Percentiles rank a stretch among this genome's conserved stretches.
phyloP scores from a whole-genome alignment of 2,888 invertebrate species.

The Malthinus seriepunctatus region DNA sequence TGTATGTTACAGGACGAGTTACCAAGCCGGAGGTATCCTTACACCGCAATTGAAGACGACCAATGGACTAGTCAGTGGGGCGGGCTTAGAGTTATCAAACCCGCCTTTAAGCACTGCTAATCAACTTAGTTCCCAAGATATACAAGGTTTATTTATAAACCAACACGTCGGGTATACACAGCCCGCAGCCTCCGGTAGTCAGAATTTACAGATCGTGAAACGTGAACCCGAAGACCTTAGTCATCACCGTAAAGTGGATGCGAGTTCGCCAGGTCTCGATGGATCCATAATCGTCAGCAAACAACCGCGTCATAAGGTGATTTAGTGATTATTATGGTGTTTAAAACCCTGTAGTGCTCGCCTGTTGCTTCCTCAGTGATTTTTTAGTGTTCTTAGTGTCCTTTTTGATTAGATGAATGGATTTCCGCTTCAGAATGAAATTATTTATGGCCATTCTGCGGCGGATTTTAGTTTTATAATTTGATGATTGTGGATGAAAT shows the following conservation, averaged over 20 bases:
- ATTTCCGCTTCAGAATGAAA: constrained; percentile 24
- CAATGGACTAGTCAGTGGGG: constrained; percentile 73
- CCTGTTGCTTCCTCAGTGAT: constrained; percentile 30
- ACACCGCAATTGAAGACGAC: constrained; percentile 70
- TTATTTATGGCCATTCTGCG: constrained; percentile 22
- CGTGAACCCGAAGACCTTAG: constrained; percentile 83
- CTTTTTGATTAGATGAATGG: constrained; percentile 14
- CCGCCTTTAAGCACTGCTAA: constrained; percentile 54
- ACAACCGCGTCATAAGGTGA: constrained; percentile 63
- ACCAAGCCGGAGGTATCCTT: constrained; percentile 59
- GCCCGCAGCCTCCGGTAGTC: constrained; percentile 53
- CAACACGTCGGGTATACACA: constrained; percentile 65
- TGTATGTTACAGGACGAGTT: constrained; percentile 54
- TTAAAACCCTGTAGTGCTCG: constrained; percentile 26
- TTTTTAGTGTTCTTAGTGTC: constrained; percentile 10
- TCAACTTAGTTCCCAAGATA: constrained; percentile 65
- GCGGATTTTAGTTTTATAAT: constrained; percentile 17
- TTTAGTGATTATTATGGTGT: constrained; percentile 28
- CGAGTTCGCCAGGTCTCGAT: constrained; percentile 59
- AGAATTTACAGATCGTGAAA: constrained; percentile 65
- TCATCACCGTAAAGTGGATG: constrained; percentile 66
- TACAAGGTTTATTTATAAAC: constrained; percentile 60
- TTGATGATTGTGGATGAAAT: constrained; percentile 24
- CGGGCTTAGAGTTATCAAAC: constrained; percentile 60
- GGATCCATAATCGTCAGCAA: constrained; percentile 63